A percentile compares a stretch with the other conserved stretches of the same genome.
Evolutionary conservation across 2,888 invertebrate genomes (phyloP).

Genomic region (Sussaba pulchella): DNA sequence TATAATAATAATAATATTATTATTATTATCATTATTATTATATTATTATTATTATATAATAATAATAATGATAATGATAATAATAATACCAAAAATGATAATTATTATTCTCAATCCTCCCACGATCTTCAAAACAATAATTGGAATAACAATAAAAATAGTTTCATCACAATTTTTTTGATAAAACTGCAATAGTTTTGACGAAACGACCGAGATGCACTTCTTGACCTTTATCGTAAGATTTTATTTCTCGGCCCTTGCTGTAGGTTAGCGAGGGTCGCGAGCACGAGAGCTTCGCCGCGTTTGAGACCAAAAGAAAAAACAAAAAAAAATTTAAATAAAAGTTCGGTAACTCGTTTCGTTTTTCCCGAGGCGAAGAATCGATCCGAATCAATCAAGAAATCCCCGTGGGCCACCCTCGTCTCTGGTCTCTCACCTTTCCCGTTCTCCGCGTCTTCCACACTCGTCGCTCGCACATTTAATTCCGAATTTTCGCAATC

Average conservation of each 20-base stretch:
- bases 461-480: conserved; percentile 63
- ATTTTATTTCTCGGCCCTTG: background rate
- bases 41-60: too few relatives aligned
- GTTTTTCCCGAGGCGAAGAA: conserved; percentile 32
- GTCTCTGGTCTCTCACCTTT: conserved; percentile 9
- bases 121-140: too few relatives aligned
- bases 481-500: conserved; percentile 77
- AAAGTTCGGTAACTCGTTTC: conserved; percentile 21
- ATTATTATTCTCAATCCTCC: too few relatives aligned
- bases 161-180: background rate
- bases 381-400: conserved; percentile 55
- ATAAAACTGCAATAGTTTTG: background rate
- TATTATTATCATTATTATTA: too few relatives aligned
- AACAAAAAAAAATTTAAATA: conserved; percentile 19
- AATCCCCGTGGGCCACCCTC: conserved; percentile 11
- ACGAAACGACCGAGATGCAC: background rate
- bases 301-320: background rate
- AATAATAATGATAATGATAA: too few relatives aligned
- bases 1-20: too few relatives aligned
- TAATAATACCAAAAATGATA: too few relatives aligned
- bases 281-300: conserved; percentile 1
- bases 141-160: too few relatives aligned
- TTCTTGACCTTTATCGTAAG: background rate
- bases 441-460: conserved; percentile 36
- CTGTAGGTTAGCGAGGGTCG: conserved; percentile 32